Conservation (phyloP, 2,888 invertebrate genomes). For the Cinara cedri region DNA sequence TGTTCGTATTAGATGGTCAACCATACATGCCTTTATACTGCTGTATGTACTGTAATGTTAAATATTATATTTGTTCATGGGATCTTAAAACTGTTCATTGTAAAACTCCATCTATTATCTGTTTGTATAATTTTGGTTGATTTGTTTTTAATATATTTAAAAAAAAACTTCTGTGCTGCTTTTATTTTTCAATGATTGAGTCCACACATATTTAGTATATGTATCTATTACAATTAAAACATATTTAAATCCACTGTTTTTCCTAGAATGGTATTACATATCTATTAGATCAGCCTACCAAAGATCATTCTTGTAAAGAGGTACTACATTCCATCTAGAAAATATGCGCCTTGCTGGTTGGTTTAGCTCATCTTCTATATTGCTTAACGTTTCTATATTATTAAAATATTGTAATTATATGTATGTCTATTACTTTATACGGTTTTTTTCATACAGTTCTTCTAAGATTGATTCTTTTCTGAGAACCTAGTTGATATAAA, state of each 20-base stretch:
- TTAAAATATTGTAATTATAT: no score
- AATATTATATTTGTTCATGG: constrained; percentile 57
- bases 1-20: constrained; percentile 60
- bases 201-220: constrained; percentile 59
- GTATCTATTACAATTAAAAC: constrained; percentile 59
- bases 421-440: not conserved
- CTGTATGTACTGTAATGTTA: no score
- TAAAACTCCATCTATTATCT: constrained; percentile 61
- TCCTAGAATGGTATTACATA: constrained; percentile 46
- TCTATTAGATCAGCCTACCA: constrained; percentile 50
- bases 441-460: not conserved
- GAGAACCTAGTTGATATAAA: not conserved
- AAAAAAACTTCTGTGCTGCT: constrained; percentile 43
- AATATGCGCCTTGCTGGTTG: constrained; percentile 37
- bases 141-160: constrained; percentile 58
- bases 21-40: not conserved
- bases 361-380: constrained; percentile 40
- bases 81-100: constrained; percentile 53
- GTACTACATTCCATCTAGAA: constrained; percentile 28
- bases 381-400: not conserved
- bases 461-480: constrained; percentile 9
- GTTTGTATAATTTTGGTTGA: constrained; percentile 58
- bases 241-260: constrained; percentile 58
- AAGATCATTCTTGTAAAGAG: constrained; percentile 51
- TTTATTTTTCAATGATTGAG: constrained; percentile 59